Evolutionary conservation across 2,888 invertebrate genomes (phyloP).

Genomic region (Chrysopilus asiliformis): DNA sequence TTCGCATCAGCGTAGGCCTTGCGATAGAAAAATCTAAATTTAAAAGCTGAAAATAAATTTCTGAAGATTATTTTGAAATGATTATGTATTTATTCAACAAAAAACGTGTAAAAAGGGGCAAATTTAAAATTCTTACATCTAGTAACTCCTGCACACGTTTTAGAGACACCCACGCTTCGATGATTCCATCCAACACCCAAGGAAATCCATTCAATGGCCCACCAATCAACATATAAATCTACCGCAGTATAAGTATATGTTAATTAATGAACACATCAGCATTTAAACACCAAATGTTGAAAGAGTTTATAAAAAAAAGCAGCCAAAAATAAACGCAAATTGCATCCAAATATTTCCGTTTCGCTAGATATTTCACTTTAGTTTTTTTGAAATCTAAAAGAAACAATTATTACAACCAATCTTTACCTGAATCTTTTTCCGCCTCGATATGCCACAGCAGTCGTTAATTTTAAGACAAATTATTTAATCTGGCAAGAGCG

Average conservation of each 20-base stretch:
- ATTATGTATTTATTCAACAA: too few relatives aligned
- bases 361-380: constrained; percentile 66
- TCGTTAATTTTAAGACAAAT: too few relatives aligned
- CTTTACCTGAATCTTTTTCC: too few relatives aligned
- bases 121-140: constrained; percentile 42
- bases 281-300: constrained; percentile 70
- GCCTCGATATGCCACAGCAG: too few relatives aligned
- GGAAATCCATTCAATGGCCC: constrained; percentile 97
- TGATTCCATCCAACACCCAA: constrained; percentile 93
- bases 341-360: constrained; percentile 91
- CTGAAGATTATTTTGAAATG: neutral
- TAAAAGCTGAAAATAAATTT: constrained; percentile 19
- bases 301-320: constrained; percentile 78
- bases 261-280: too few relatives aligned
- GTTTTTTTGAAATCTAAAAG: constrained; percentile 46
- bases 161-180: constrained; percentile 91
- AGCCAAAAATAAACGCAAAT: constrained; percentile 98
- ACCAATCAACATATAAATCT: constrained; percentile 87
- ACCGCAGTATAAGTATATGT: constrained; percentile 91
- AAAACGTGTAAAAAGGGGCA: neutral
- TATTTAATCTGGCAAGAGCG: too few relatives aligned
- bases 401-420: too few relatives aligned
- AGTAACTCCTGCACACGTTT: constrained; percentile 73
- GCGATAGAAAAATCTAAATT: constrained; percentile 30
- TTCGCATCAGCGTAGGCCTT: too few relatives aligned